Base-by-base conservation (phyloP, 2,797 vertebrate species). In the Notoglanidium macrostoma region DNA sequence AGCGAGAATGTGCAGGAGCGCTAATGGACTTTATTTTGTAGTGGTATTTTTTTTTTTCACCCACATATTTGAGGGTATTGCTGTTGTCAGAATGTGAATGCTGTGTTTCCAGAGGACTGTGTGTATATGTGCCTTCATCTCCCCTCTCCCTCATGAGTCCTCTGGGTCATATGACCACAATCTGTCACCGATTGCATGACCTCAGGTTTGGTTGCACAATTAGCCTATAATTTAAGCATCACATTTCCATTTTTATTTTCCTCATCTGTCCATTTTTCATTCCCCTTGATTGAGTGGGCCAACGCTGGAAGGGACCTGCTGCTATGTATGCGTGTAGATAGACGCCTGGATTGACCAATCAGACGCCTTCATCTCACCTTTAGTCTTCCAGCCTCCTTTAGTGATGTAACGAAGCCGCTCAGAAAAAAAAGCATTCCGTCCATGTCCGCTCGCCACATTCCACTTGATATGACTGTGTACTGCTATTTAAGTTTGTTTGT, bases 401-500 rank as follows among this genome's bases (percentile, higher is more conserved):
- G 70, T 92, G 93, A 95, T 83, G 89, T 92, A 92, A 93, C 86
- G 46, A 95, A 91, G 83, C 96, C 94, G 93, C 94, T 92, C 95
- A 94, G 95, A 32, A 61, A 7, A 17, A 93, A 90, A 92, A 95
- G 95, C 94, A 96, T 96, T 96, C 95, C 94, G 91, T 92, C 89
- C 90, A 92, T 72, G 92, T 95, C 85, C 67, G 85, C 94, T 94
- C 94, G 94, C 94, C 95, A 96, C 96, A 98, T 98, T 98, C 96
- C 96, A 96, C 95, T 95, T 94, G 95, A 96, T 96, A 97, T 96
- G 97, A 96, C 93, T 94, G 94, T 96, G 96, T 96, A 96, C 96
- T 76, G 96, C 95, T 99, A 98, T 97, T 98, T 96, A 97, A 95
- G 94, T 97, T 96, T 91, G 94, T 97, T 95, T 98, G 97, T 98